These are phyloP conservation scores for Luehdorfia chinensis DNA, from an alignment of 1,140 invertebrate genomes.

Conservation along the genomic window DNA sequence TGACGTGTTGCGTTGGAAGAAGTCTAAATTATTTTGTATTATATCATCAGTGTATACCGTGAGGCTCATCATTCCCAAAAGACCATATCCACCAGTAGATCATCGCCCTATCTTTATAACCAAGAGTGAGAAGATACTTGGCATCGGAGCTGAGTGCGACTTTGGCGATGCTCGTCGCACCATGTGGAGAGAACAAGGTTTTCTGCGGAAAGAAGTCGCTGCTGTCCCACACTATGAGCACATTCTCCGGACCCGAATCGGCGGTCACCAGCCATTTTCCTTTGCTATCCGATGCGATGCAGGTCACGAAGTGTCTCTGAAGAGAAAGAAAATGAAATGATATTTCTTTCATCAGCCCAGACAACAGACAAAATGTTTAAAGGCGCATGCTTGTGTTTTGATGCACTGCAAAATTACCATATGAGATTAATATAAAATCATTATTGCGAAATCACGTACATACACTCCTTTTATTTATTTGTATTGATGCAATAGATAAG, in stretches of 20 bases:
- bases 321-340: too few species aligned
- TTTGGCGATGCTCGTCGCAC: slow-evolving; percentile 44
- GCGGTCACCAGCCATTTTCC: slow-evolving; percentile 78
- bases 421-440: too few species aligned
- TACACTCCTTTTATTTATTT: too few species aligned
- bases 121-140: slow-evolving; percentile 77
- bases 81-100: slow-evolving; percentile 79
- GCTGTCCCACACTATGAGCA: slow-evolving; percentile 78
- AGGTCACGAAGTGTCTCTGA: slow-evolving; percentile 67
- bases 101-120: slow-evolving; percentile 55
- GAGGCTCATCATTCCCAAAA: slow-evolving; percentile 62
- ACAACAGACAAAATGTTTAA: too few species aligned
- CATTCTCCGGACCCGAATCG: slow-evolving; percentile 74
- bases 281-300: slow-evolving; percentile 56
- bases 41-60: slow-evolving; percentile 74
- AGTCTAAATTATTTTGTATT: too few species aligned
- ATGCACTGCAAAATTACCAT: too few species aligned
- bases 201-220: slow-evolving; percentile 67
- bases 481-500: too few species aligned
- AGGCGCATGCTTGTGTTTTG: too few species aligned
- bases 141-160: slow-evolving; percentile 76
- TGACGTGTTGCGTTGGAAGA: too few species aligned
- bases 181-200: slow-evolving; percentile 75
- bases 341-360: too few species aligned
- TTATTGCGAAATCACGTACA: too few species aligned